Evolutionary conservation across 2,888 invertebrate genomes (phyloP).

Genomic region (Drosophila suboccidentalis): DNA sequence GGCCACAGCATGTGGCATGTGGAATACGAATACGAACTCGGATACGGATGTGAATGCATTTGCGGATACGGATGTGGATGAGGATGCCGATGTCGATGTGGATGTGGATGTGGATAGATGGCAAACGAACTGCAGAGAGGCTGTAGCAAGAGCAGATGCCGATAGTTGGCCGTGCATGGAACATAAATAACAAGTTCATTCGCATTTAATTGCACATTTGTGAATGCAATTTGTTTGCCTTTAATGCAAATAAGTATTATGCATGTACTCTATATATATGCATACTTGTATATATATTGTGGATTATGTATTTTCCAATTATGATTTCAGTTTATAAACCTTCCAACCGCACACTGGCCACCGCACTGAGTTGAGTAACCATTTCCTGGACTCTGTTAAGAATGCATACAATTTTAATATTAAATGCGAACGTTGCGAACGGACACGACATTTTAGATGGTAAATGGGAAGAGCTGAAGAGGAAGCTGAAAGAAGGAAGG

Average conservation of each 20-base stretch:
- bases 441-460: constrained; percentile 3
- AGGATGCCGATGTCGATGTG: constrained; percentile 6
- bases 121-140: constrained; percentile 16
- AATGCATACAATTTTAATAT: constrained; percentile 80
- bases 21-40: constrained; percentile 8
- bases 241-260: constrained; percentile 46
- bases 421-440: constrained; percentile 59
- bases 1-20: constrained; percentile 57
- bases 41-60: constrained; percentile 28
- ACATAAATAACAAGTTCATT: constrained; percentile 80
- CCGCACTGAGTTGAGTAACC: constrained; percentile 14
- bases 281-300: constrained; percentile 10
- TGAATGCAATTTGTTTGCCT: constrained; percentile 59
- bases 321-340: constrained; percentile 68
- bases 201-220: constrained; percentile 81
- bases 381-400: constrained; percentile 57
- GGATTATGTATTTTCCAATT: constrained; percentile 65
- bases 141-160: constrained; percentile 18
- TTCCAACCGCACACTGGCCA: constrained; percentile 11
- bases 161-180: constrained; percentile 33
- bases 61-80: constrained; percentile 14
- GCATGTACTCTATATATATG: constrained; percentile 14
- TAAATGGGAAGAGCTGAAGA: not conserved
- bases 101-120: constrained; percentile 24
- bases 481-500: not conserved